phyloP scores from a whole-genome alignment of 1,140 invertebrate genomes.

The Pygmarrhopalites habei region DNA sequence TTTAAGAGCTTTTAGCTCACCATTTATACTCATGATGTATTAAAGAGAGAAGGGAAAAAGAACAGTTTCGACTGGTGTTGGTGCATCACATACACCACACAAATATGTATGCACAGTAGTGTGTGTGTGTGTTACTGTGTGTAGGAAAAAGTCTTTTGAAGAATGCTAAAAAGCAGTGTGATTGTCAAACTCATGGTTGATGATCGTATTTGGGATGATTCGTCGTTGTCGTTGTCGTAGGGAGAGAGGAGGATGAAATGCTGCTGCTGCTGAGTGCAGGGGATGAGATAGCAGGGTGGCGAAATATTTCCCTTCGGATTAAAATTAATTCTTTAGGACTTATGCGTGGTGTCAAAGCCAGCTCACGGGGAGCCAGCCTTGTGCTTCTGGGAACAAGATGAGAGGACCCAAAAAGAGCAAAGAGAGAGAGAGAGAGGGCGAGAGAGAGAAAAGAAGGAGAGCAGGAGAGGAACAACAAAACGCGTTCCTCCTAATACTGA shows the following conservation, averaged over 20 bases:
- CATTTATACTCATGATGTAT: no score
- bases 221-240: no score
- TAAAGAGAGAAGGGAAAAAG: no score
- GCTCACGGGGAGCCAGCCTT: no score
- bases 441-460: not conserved
- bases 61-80: no score
- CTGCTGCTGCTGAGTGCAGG: not conserved
- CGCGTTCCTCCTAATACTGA: not conserved
- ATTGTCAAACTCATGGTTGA: not conserved
- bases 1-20: no score
- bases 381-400: no score
- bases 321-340: slow-evolving; percentile 36
- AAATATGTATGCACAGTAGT: no score
- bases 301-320: slow-evolving; percentile 37
- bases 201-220: not conserved
- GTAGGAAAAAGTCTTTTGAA: not conserved
- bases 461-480: slow-evolving; percentile 1
- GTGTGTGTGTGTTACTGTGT: not conserved
- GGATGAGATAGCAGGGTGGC: slow-evolving; percentile 34
- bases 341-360: slow-evolving; percentile 16
- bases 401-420: no score
- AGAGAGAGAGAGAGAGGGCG: no score
- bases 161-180: not conserved
- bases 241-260: no score
- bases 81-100: no score